phyloP scores from a whole-genome alignment of 2,797 vertebrate genomes.

The Rousettus madagascariensis region DNA sequence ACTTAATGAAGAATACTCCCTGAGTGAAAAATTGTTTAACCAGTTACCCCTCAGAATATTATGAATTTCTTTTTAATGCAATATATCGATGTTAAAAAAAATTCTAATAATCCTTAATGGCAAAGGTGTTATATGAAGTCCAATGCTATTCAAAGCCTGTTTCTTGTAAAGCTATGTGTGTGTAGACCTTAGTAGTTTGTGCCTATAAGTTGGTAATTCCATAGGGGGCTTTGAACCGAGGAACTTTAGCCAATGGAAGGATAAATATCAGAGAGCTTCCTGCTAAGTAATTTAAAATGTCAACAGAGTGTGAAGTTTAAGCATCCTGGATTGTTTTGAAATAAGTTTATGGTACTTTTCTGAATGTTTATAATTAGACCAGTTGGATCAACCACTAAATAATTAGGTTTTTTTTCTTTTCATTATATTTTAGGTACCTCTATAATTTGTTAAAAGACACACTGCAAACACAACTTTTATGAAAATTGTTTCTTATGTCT shows the following conservation, averaged over 20 bases:
- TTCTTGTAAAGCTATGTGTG: background rate
- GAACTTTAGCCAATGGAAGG: slow-evolving; percentile 54
- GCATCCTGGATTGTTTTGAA: slow-evolving; percentile 45
- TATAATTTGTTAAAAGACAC: slow-evolving; percentile 22
- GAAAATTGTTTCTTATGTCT: background rate
- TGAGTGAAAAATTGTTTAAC: slow-evolving; percentile 12
- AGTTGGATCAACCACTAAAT: background rate
- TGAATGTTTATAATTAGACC: slow-evolving; percentile 13
- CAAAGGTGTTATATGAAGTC: background rate
- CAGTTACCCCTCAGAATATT: background rate
- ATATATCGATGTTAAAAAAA: background rate
- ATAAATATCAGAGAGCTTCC: slow-evolving; percentile 53
- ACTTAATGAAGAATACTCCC: slow-evolving; percentile 20
- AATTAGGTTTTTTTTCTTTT: rapidly evolving
- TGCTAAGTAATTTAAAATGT: slow-evolving; percentile 60
- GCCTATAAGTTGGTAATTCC: slow-evolving; percentile 25
- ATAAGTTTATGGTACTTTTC: background rate
- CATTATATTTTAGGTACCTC: background rate
- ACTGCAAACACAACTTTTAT: background rate
- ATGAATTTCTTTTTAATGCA: slow-evolving; percentile 12
- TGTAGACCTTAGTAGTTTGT: slow-evolving; percentile 34
- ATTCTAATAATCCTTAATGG: background rate
- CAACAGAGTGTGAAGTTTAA: slow-evolving; percentile 38
- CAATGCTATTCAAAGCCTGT: background rate
- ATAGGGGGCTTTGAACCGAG: slow-evolving; percentile 35